Evolutionary conservation across 1,140 invertebrate genomes (phyloP).

Genomic region (Zaprionus vittiger): DNA sequence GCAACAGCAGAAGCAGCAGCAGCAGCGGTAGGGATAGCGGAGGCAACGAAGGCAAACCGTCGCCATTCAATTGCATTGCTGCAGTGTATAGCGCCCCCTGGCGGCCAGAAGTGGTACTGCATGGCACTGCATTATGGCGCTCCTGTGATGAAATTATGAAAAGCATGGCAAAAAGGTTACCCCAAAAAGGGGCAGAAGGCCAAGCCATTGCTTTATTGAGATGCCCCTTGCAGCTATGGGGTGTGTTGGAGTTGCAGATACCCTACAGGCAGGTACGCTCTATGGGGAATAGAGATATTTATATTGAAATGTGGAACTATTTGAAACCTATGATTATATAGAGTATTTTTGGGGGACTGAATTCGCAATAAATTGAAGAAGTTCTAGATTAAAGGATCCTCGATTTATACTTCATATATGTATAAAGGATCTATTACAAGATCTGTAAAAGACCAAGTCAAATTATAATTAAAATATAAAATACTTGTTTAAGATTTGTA

Average conservation of each 20-base stretch:
- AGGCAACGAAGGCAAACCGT: slow-evolving; percentile 32
- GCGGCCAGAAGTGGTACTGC: slow-evolving; percentile 48
- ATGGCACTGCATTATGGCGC: slow-evolving; percentile 80
- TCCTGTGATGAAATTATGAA: slow-evolving; percentile 81
- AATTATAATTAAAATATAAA: too few relatives aligned
- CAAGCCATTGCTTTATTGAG: slow-evolving; percentile 60
- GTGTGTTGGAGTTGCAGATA: not conserved
- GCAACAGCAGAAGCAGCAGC: slow-evolving; percentile 29
- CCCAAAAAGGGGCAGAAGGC: slow-evolving; percentile 52
- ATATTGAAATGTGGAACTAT: too few relatives aligned
- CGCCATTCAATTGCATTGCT: slow-evolving; percentile 76
- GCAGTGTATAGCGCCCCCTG: slow-evolving; percentile 56
- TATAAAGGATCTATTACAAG: too few relatives aligned
- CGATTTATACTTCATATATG: too few relatives aligned
- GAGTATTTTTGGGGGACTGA: too few relatives aligned
- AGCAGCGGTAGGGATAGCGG: not conserved
- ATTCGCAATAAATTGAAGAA: too few relatives aligned
- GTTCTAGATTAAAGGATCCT: too few relatives aligned
- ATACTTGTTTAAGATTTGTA: too few relatives aligned
- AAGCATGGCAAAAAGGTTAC: slow-evolving; percentile 48
- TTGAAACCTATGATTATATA: too few relatives aligned
- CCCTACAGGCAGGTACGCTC: too few relatives aligned
- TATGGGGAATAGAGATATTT: too few relatives aligned
- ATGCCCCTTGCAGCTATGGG: slow-evolving; percentile 27
- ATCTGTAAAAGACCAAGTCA: too few relatives aligned